Base-by-base conservation (phyloP, 1,140 invertebrate species). In the Caerostris extrusa region DNA sequence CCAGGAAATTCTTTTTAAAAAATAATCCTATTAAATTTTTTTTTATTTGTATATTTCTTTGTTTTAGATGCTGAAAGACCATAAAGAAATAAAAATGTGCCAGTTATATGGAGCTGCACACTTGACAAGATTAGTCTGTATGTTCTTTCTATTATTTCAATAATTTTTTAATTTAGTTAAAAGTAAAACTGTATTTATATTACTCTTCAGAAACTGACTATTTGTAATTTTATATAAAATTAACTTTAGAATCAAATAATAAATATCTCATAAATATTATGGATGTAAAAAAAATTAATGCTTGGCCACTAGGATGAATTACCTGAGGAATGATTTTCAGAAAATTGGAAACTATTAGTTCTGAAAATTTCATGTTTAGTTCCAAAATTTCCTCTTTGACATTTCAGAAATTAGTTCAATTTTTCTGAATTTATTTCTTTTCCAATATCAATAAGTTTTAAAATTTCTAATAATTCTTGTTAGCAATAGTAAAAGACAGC, bases 81-180 rank as follows among this genome's bases (percentile, higher is more conserved):
- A 98, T 96, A 97, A 97, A 0, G 94, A 88, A 7, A 97, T 96
- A 19, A 97, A 97, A 0, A 97, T 98, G 96, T 98, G 98, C 19
- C 97, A 98, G 95, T 97, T 99, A 83, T 99, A 99, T 96, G 99
- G 99, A 8, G 97, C 98, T 0, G 98, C 98, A 95, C 98, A 99
- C 97, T 96, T 99, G 34, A 96, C 99, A 5, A 96, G 99, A 94
- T 96, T 99, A 81, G 99, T 99, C 95, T 96, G 96, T 97, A 92
- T 58, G 91, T 92, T 83, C n/a, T 7, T 82, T 2, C 4, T 7
- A 19, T 10, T 8, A n/a, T 77, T 34, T 34, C 71, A 19, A 0
- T 77, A 4, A 19, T 12, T 64, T 64, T 34, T 34, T 34, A 34
- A 34, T 34, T 34, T 34, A 34, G 34, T 34, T 34, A 34, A 34